Percentiles rank a stretch among this genome's conserved stretches.
phyloP scores from a whole-genome alignment of 30 jellyfish, hydroid and myxozoan species.

The Calvadosia cruxmelitensis region DNA sequence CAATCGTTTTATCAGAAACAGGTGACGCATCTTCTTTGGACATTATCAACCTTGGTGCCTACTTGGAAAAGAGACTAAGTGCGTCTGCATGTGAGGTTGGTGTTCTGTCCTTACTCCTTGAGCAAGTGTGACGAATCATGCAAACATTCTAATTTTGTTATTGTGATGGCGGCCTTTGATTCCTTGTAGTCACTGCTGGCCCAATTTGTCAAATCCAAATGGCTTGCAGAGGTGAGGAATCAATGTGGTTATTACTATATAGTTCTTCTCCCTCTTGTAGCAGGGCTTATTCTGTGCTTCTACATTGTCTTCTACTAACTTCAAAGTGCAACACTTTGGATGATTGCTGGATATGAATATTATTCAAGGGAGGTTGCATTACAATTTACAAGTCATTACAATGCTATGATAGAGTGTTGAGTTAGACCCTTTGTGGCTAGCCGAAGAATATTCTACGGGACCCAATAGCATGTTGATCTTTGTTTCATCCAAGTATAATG shows the following conservation, averaged over 20 bases:
- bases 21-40: constrained; percentile 54
- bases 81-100: constrained; percentile 74
- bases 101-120: neutral
- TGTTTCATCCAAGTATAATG: too few relatives aligned
- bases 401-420: neutral
- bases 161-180: too few relatives aligned
- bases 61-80: constrained; percentile 28
- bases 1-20: constrained; percentile 42
- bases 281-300: too few relatives aligned
- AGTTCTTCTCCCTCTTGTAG: too few relatives aligned
- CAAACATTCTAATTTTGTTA: too few relatives aligned
- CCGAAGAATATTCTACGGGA: neutral
- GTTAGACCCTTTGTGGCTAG: too few relatives aligned
- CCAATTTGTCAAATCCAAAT: constrained; percentile 15
- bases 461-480: too few relatives aligned
- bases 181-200: constrained; percentile 21
- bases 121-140: neutral
- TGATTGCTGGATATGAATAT: neutral
- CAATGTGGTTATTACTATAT: too few relatives aligned
- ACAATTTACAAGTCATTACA: neutral
- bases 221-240: constrained; percentile 61
- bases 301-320: neutral
- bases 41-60: constrained; percentile 55
- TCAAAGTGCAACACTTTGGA: neutral
- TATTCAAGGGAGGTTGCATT: neutral